A percentile compares a stretch with the other conserved stretches of the same genome.
Conservation (phyloP, 1,140 invertebrate species). For the Lanistes nyassanus region DNA sequence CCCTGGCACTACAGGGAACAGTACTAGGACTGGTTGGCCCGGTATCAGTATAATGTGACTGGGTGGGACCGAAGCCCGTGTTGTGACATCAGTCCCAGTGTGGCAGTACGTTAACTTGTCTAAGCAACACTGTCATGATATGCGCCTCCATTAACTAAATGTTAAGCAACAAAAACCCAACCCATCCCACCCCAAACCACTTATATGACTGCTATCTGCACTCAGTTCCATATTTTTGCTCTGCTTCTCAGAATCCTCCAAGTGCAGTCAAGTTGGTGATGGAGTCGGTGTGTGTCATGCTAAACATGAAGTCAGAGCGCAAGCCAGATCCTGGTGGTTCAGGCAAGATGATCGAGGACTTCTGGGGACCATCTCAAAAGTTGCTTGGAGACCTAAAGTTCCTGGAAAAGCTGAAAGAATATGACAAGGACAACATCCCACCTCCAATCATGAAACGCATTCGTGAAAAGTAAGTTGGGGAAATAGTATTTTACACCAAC, state of each 20-base stretch:
- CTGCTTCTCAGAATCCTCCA: conserved; percentile 68
- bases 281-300: conserved; percentile 95
- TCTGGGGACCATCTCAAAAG: conserved; percentile 91
- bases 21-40: too few species aligned
- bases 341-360: conserved; percentile 89
- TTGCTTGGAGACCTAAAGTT: conserved; percentile 75
- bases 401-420: conserved; percentile 65
- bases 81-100: too few species aligned
- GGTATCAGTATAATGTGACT: too few species aligned
- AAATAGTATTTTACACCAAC: background rate
- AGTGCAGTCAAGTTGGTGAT: conserved; percentile 72
- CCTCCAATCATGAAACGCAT: conserved; percentile 66
- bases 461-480: conserved; percentile 58
- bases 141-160: too few species aligned
- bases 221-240: too few species aligned
- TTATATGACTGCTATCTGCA: too few species aligned
- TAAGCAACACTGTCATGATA: too few species aligned
- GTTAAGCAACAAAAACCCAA: too few species aligned
- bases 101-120: too few species aligned
- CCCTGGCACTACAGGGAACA: too few species aligned
- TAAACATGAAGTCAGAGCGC: conserved; percentile 87
- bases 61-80: too few species aligned
- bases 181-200: too few species aligned
- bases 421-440: conserved; percentile 68
- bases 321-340: conserved; percentile 79